phyloP scores from a whole-genome alignment of 2,113 vertebrate species.

The Regulus satrapa region DNA sequence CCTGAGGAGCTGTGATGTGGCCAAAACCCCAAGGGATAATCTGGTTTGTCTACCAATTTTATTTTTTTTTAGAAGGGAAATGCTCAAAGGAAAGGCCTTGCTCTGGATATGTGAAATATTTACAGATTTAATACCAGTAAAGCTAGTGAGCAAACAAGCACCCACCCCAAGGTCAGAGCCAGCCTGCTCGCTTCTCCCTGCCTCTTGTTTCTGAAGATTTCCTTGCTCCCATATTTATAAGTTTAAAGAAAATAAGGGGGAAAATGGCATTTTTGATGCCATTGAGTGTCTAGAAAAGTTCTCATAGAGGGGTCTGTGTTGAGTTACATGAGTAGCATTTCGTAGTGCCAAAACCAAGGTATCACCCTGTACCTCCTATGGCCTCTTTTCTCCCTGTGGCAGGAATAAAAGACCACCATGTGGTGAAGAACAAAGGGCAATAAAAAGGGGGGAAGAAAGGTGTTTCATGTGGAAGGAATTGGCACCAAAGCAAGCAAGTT shows the following conservation, averaged over 20 bases:
- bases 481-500: neutral
- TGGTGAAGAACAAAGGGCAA: neutral
- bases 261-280: no score
- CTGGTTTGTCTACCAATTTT: neutral
- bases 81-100: neutral
- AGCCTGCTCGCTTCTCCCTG: rapidly evolving
- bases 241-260: no score
- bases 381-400: no score
- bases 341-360: no score
- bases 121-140: neutral
- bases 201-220: neutral
- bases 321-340: no score
- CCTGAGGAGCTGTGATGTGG: neutral
- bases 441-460: no score
- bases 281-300: no score
- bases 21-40: neutral
- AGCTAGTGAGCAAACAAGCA: rapidly evolving
- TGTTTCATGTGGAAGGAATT: rapidly evolving
- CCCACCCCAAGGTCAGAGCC: neutral
- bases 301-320: no score
- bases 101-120: neutral
- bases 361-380: no score
- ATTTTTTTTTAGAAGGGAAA: neutral
- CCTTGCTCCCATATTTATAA: neutral
- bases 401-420: no score